Percentiles rank a stretch among this genome's conserved stretches.
Conservation (phyloP, 2,113 vertebrate species). For the Alces alces region DNA sequence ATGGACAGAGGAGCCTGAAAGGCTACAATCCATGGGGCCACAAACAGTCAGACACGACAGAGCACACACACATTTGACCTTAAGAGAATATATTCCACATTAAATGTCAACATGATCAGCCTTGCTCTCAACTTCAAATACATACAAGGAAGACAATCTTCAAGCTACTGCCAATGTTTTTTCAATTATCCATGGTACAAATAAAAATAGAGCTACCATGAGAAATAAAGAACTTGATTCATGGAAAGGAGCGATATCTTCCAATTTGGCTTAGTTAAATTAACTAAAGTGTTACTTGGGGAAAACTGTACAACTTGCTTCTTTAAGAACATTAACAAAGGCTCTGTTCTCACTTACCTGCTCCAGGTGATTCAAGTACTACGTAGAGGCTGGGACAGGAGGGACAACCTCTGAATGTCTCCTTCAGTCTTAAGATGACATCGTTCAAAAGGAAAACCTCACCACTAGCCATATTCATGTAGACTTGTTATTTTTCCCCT, state of each 20-base stretch:
- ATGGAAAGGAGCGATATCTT: not conserved
- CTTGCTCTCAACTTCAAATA: not conserved
- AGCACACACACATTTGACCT: not conserved
- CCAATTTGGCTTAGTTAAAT: not conserved
- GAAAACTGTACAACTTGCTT: not conserved
- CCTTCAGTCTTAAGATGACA: not conserved
- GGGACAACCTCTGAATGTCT: not conserved
- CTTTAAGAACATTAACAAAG: not conserved
- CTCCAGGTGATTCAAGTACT: not conserved
- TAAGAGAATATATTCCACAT: not conserved
- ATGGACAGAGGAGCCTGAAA: not conserved
- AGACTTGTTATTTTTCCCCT: not conserved
- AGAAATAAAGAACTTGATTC: conserved; percentile 5
- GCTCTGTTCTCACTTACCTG: not conserved
- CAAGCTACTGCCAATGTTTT: not conserved
- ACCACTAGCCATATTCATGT: not conserved
- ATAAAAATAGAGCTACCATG: not conserved
- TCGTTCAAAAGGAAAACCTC: not conserved
- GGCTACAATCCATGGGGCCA: not conserved
- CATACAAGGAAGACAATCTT: not conserved
- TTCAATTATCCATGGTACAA: not conserved
- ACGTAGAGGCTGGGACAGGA: not conserved
- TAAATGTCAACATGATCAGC: not conserved
- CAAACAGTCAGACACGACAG: not conserved
- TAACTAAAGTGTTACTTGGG: not conserved